These are phyloP conservation scores for Threskiornis aethiopicus DNA, from an alignment of 2,797 vertebrate genomes.

Conservation along the genomic window DNA sequence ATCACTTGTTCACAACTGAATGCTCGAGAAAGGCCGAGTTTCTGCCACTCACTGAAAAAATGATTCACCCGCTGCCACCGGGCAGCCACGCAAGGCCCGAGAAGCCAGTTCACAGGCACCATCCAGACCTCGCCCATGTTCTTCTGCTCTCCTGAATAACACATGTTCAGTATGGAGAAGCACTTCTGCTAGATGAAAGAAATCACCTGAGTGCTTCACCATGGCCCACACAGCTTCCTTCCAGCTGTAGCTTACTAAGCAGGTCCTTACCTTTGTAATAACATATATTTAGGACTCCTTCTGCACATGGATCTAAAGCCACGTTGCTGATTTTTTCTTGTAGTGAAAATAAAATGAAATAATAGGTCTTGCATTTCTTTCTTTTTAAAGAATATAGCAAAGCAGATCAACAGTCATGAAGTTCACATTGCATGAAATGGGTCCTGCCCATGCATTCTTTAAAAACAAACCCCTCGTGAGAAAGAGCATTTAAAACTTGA, in stretches of 20 bases:
- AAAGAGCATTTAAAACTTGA: neutral
- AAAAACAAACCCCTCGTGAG: neutral
- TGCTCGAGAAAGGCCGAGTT: neutral
- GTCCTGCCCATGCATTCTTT: neutral
- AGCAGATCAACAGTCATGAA: neutral
- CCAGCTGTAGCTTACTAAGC: neutral
- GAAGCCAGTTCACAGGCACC: neutral
- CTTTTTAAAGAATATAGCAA: neutral
- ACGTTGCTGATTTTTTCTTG: neutral
- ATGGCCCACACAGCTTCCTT: neutral
- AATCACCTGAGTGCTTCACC: neutral
- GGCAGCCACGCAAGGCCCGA: neutral
- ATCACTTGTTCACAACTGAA: neutral
- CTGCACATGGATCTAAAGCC: neutral
- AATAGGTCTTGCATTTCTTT: neutral
- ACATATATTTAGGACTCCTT: neutral
- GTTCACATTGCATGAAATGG: rapidly evolving
- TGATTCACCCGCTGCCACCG: neutral
- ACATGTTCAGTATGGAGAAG: rapidly evolving
- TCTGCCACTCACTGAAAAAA: neutral
- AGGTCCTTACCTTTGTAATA: neutral
- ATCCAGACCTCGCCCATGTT: neutral
- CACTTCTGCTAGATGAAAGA: neutral
- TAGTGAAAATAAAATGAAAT: neutral
- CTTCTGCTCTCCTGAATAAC: neutral